Evolutionary conservation across 1,140 invertebrate species (phyloP).

Genomic region (Zaprionus camerounensis): DNA sequence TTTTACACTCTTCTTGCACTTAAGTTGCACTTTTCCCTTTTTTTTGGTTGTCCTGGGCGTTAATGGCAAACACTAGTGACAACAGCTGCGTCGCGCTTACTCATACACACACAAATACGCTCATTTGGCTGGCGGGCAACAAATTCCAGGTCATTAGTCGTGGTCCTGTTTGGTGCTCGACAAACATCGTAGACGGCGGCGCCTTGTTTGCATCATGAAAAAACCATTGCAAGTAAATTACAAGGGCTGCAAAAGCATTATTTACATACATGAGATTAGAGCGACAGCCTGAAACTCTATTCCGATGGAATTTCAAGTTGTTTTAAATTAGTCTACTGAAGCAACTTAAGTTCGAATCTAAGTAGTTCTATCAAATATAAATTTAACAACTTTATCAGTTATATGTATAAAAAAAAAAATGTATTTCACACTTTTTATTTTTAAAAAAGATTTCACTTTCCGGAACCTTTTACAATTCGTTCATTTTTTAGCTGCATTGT

Average conservation of each 20-base stretch:
- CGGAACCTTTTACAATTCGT: background rate
- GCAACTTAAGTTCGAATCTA: background rate
- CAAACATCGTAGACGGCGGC: constrained; percentile 24
- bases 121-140: constrained; percentile 75
- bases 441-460: background rate
- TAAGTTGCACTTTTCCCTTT: constrained; percentile 63
- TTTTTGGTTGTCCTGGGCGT: constrained; percentile 50
- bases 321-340: background rate
- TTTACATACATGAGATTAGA: constrained; percentile 25
- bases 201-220: constrained; percentile 26
- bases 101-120: constrained; percentile 26
- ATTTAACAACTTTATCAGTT: background rate
- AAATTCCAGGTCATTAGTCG: constrained; percentile 78
- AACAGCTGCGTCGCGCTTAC: constrained; percentile 51
- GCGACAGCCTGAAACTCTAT: background rate
- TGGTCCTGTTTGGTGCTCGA: constrained; percentile 46
- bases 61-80: constrained; percentile 74
- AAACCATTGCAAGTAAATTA: constrained; percentile 61
- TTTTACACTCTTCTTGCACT: constrained; percentile 72
- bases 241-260: constrained; percentile 37
- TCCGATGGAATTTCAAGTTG: background rate
- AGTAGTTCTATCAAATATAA: background rate
- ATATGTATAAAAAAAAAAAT: background rate
- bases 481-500: background rate
- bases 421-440: background rate